phyloP scores from a whole-genome alignment of 92 coral and sea anemone genomes.

The Epizoanthus ramosus region DNA sequence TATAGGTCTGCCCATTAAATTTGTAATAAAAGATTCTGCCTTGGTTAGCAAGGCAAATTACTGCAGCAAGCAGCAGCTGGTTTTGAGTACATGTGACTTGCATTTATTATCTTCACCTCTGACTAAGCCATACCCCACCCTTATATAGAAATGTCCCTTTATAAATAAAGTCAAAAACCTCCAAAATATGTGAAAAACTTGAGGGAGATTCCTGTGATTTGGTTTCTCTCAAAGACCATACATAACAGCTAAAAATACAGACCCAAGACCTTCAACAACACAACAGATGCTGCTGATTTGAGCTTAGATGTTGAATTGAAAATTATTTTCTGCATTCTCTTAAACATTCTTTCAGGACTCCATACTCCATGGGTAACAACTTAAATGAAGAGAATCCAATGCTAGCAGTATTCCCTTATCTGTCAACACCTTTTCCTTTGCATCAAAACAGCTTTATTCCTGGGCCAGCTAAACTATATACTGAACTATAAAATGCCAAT shows the following conservation, averaged over 20 bases:
- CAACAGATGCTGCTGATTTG: conserved; percentile 24
- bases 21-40: conserved; percentile 34
- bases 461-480: not conserved
- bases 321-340: conserved; percentile 10
- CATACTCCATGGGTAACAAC: conserved; percentile 22
- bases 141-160: conserved; percentile 40
- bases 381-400: conserved; percentile 23
- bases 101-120: conserved; percentile 31
- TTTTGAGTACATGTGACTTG: conserved; percentile 41
- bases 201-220: conserved; percentile 40
- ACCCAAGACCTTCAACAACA: not conserved
- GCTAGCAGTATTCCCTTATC: conserved; percentile 18
- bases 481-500: conserved; percentile 4
- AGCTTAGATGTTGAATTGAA: not conserved
- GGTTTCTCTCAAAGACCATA: not conserved
- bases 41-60: conserved; percentile 46
- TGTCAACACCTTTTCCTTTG: conserved; percentile 34
- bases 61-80: conserved; percentile 32
- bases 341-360: conserved; percentile 21
- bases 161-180: conserved; percentile 21
- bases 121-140: conserved; percentile 38
- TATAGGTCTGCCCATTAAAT: conserved; percentile 42
- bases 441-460: conserved; percentile 4
- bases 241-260: not conserved
- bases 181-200: conserved; percentile 46